These are phyloP conservation scores for Euthynnus affinis DNA, from an alignment of 2,797 vertebrate genomes.

Conservation along the genomic window DNA sequence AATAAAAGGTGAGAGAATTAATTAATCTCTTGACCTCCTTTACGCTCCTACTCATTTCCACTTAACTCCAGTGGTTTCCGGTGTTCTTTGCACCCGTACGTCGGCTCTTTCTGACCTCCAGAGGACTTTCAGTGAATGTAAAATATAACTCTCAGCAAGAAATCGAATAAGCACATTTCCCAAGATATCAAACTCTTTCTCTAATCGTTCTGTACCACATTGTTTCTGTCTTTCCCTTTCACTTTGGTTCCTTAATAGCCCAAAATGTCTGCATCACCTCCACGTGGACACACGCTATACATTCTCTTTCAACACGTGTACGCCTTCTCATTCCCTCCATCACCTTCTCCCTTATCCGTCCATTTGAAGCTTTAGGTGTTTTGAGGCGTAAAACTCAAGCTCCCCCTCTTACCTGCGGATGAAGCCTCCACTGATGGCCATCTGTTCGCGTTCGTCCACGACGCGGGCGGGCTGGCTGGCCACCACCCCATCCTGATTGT, in stretches of 20 bases:
- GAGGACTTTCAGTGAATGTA: background rate
- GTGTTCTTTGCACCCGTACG: background rate
- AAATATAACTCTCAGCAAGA: background rate
- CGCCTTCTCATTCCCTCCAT: background rate
- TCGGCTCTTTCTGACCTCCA: background rate
- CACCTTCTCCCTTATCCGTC: no score
- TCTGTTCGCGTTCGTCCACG: conserved; percentile 99
- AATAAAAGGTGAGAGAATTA: background rate
- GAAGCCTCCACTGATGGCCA: conserved; percentile 99
- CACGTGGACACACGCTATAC: background rate
- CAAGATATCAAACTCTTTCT: no score
- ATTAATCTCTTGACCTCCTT: conserved; percentile 9
- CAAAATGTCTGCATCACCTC: conserved; percentile 1
- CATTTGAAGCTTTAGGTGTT: background rate
- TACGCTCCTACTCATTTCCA: background rate
- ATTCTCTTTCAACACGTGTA: background rate
- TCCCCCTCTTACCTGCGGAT: conserved; percentile 93
- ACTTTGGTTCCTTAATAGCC: background rate
- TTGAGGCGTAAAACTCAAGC: background rate
- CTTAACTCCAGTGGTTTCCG: background rate
- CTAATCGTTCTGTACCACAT: background rate
- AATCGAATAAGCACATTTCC: background rate
- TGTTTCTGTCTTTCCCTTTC: background rate
- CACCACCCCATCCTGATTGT: conserved; percentile 98
- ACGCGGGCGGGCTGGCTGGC: conserved; percentile 98